Conservation (phyloP, 2,113 vertebrate species). For the Menura novaehollandiae region DNA sequence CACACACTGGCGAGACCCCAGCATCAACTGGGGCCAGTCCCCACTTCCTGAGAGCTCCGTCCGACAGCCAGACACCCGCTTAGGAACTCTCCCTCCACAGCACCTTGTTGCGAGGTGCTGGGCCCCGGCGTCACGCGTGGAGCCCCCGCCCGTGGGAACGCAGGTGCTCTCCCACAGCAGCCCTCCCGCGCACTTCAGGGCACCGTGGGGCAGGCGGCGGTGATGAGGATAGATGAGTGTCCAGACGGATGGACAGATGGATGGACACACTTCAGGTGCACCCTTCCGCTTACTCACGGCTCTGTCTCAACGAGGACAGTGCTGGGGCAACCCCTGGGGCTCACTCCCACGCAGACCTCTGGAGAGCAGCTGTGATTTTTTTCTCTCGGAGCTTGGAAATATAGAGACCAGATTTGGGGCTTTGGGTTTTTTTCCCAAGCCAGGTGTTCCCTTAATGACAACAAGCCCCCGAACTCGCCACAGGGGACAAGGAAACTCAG, state of each 20-base stretch:
- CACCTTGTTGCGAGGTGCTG: neutral
- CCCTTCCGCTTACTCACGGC: neutral
- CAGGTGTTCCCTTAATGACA: neutral
- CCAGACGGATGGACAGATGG: neutral
- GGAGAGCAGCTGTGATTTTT: neutral
- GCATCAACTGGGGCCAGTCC: neutral
- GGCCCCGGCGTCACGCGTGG: rapidly evolving
- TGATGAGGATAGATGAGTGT: rapidly evolving
- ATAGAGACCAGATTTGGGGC: neutral
- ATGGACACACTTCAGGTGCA: neutral
- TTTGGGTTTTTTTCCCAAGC: neutral
- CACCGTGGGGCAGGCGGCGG: neutral
- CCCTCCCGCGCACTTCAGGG: neutral
- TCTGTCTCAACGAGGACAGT: neutral
- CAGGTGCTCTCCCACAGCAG: neutral
- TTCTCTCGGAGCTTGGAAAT: neutral
- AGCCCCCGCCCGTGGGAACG: neutral
- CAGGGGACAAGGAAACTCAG: neutral
- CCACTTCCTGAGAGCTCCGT: neutral
- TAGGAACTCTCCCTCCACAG: rapidly evolving
- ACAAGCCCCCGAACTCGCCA: neutral
- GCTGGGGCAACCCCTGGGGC: neutral
- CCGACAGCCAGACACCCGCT: rapidly evolving
- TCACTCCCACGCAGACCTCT: neutral
- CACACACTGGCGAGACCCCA: neutral